Evolutionary conservation across 1,140 invertebrate genomes (phyloP).

Genomic region (Megalopta genalis): DNA sequence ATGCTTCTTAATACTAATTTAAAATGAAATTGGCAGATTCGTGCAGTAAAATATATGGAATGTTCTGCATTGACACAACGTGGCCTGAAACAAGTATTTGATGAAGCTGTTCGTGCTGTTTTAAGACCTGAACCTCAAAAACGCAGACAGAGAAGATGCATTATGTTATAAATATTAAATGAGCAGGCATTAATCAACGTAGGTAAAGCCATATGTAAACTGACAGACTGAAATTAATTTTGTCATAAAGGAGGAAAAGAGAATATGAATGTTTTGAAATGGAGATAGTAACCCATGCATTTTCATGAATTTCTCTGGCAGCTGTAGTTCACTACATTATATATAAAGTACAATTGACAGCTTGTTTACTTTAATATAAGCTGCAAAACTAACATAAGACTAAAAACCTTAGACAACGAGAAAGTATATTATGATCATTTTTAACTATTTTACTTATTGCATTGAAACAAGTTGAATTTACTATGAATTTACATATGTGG

Average conservation of each 20-base stretch:
- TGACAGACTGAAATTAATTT: constrained; percentile 57
- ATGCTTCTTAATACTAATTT: neutral
- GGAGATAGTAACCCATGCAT: constrained; percentile 42
- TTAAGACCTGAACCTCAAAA: constrained; percentile 95
- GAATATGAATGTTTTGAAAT: constrained; percentile 52
- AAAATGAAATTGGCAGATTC: constrained; percentile 81
- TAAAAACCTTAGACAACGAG: constrained; percentile 56
- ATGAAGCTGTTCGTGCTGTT: constrained; percentile 97
- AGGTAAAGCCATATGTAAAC: constrained; percentile 58
- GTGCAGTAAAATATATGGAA: constrained; percentile 99
- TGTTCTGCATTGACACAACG: constrained; percentile 99
- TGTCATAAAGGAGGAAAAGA: constrained; percentile 33
- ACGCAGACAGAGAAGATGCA: constrained; percentile 94
- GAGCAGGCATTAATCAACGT: constrained; percentile 45
- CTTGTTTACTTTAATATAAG: constrained; percentile 46
- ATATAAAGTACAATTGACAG: constrained; percentile 65
- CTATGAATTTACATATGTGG: constrained; percentile 24
- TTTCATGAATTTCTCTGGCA: constrained; percentile 63
- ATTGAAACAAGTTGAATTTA: constrained; percentile 15
- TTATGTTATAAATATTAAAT: constrained; percentile 86
- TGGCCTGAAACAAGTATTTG: constrained; percentile 98
- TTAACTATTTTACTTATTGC: constrained; percentile 41
- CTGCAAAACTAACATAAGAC: constrained; percentile 42
- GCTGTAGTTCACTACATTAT: constrained; percentile 58
- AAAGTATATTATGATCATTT: constrained; percentile 50